Base-by-base conservation (phyloP, 2,888 invertebrate genomes). In the Arctia plantaginis region DNA sequence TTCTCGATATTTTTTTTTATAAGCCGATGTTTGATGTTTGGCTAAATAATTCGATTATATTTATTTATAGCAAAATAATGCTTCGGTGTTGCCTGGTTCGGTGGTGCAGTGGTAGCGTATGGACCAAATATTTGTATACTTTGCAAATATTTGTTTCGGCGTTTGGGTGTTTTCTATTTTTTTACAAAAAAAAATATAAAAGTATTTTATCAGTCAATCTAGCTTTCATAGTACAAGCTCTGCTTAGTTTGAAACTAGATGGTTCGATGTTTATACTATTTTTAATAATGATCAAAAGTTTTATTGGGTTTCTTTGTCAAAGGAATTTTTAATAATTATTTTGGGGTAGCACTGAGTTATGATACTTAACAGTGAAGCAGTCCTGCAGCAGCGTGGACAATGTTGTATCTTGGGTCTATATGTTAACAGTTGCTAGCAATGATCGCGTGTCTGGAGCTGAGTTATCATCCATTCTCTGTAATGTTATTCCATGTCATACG, bases 1-100 rank as follows among this genome's bases (percentile, higher is more conserved):
- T 47, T 59, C 12, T 41, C 4, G 55, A 55, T 59, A 64, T 66
- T 73, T 69, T 39, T 69, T 35, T 69, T 73, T 69, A 44, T 65
- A 13, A 30, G 23, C n/a, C 1, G 27, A 13, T 59, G 27, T 69
- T 69, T 55, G 33, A n/a, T 15, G n/a, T 62, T 62, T 6, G 59
- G 7, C 6, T 15, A 62, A 30, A 15, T 13, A 7, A 15, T 62
- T 62, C 59, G 13, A 27, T n/a, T 55, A 10, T 55, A 55, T 10
- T 55, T n/a, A 55, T 15, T 44, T n/a, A n/a, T n/a, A n/a, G 39
- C 39, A 39, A 39, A 39, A 39, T 39, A 39, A n/a, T n/a, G n/a
- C n/a, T n/a, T n/a, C n/a, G n/a, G n/a, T n/a, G n/a, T n/a, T n/a
- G n/a, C n/a, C n/a, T n/a, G n/a, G n/a, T n/a, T n/a, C n/a, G n/a